Conservation (phyloP, 2,888 invertebrate species). For the Calameuta idolon region DNA sequence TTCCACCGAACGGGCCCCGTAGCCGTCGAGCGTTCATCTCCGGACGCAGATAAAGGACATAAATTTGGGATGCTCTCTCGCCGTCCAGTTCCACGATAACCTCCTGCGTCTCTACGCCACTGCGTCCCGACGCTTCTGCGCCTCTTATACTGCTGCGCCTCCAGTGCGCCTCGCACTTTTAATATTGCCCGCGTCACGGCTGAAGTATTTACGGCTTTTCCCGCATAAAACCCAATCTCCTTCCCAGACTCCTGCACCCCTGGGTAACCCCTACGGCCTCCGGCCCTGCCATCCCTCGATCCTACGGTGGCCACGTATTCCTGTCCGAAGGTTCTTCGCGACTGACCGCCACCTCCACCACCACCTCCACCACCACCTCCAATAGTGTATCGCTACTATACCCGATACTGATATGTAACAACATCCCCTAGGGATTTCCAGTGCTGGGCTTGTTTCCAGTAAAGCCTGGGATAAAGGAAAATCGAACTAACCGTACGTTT, state of each 20-base stretch:
- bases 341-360: too few relatives aligned
- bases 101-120: constrained; percentile 26
- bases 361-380: too few relatives aligned
- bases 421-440: too few relatives aligned
- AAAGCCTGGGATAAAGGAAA: too few relatives aligned
- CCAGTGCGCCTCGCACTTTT: constrained; percentile 47
- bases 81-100: constrained; percentile 51
- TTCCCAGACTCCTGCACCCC: constrained; percentile 12
- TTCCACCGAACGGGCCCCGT: constrained; percentile 33
- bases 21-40: constrained; percentile 35
- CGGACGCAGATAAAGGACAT: constrained; percentile 52
- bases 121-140: too few relatives aligned
- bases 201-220: constrained; percentile 60
- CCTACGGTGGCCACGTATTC: too few relatives aligned
- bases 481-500: too few relatives aligned
- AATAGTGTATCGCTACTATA: too few relatives aligned
- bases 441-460: too few relatives aligned
- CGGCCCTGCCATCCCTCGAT: neutral
- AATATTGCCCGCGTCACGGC: constrained; percentile 59
- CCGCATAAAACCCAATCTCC: constrained; percentile 39
- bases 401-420: too few relatives aligned
- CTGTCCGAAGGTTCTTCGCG: too few relatives aligned
- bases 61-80: constrained; percentile 45
- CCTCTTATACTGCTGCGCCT: too few relatives aligned
- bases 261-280: neutral